Evolutionary conservation across 2,113 vertebrate species (phyloP).

Genomic region (Triplophysa rosa): DNA sequence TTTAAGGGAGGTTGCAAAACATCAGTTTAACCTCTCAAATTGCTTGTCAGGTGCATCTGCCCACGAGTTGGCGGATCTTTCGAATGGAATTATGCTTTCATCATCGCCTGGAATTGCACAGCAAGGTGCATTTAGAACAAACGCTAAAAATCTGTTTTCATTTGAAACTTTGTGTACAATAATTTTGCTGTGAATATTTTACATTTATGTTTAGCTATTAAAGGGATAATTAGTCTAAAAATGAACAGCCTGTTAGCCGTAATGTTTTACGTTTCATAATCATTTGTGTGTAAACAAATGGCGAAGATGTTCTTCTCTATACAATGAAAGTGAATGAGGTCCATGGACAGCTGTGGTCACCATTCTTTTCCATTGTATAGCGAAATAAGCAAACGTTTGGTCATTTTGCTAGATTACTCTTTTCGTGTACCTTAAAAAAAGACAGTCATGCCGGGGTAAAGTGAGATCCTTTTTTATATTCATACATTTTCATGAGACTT

Average conservation of each 20-base stretch:
- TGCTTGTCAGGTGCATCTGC: conserved; percentile 40
- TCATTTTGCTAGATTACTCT: too few species aligned
- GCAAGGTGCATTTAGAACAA: background rate
- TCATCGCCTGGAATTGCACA: background rate
- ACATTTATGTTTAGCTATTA: background rate
- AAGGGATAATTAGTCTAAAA: background rate
- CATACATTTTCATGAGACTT: too few species aligned
- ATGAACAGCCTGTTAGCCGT: background rate
- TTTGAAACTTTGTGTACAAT: background rate
- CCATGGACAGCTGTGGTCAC: too few species aligned
- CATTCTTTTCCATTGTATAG: too few species aligned
- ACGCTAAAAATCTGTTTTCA: background rate
- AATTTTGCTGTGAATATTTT: background rate
- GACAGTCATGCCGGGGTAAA: too few species aligned
- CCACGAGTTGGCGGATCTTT: conserved; percentile 1
- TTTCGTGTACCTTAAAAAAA: too few species aligned
- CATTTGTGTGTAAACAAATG: background rate
- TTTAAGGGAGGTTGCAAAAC: conserved; percentile 40
- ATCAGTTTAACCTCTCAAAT: conserved; percentile 42
- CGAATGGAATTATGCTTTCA: background rate
- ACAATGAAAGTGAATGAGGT: too few species aligned
- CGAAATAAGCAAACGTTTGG: too few species aligned
- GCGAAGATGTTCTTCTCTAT: too few species aligned
- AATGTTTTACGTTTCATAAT: background rate
- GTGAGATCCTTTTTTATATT: background rate